These are phyloP conservation scores for Micrasema longulum DNA, from an alignment of 1,140 invertebrate genomes.

Conservation along the genomic window DNA sequence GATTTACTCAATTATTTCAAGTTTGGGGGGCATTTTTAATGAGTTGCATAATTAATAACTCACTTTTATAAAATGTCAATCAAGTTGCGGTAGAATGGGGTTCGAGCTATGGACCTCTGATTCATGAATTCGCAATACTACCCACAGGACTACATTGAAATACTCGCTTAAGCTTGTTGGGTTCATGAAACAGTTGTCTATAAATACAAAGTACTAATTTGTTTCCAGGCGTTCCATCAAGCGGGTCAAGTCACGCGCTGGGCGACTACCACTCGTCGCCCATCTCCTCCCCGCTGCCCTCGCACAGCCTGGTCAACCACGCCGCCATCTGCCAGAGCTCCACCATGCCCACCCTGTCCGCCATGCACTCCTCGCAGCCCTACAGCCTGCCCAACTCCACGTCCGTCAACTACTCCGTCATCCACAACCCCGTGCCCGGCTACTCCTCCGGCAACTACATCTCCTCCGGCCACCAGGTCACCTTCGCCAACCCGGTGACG, in stretches of 20 bases:
- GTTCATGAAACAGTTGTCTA: background rate
- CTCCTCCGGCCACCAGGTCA: slow-evolving; percentile 67
- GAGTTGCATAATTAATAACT: too few species aligned
- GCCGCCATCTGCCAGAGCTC: slow-evolving; percentile 70
- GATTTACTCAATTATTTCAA: too few species aligned
- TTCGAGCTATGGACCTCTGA: too few species aligned
- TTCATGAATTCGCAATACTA: too few species aligned
- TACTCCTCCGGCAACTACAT: slow-evolving; percentile 64
- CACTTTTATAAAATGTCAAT: too few species aligned
- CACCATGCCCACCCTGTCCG: slow-evolving; percentile 72
- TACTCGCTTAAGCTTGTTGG: background rate
- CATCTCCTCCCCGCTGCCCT: slow-evolving; percentile 69
- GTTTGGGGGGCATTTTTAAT: too few species aligned
- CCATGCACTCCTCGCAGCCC: slow-evolving; percentile 64
- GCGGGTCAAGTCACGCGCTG: slow-evolving; percentile 70
- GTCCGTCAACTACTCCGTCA: slow-evolving; percentile 62
- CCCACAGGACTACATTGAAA: too few species aligned
- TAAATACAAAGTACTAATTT: background rate
- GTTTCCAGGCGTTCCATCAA: slow-evolving; percentile 67
- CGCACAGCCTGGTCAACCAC: slow-evolving; percentile 65
- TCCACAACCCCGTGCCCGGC: slow-evolving; percentile 64
- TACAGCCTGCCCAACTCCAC: slow-evolving; percentile 68
- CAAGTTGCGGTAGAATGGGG: too few species aligned
- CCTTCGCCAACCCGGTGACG: slow-evolving; percentile 68
- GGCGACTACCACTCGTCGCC: slow-evolving; percentile 70